Percentiles rank a stretch among this genome's conserved stretches.
Evolutionary conservation across 2,113 vertebrate species (phyloP).

Genomic region (Erpornis zantholeuca): DNA sequence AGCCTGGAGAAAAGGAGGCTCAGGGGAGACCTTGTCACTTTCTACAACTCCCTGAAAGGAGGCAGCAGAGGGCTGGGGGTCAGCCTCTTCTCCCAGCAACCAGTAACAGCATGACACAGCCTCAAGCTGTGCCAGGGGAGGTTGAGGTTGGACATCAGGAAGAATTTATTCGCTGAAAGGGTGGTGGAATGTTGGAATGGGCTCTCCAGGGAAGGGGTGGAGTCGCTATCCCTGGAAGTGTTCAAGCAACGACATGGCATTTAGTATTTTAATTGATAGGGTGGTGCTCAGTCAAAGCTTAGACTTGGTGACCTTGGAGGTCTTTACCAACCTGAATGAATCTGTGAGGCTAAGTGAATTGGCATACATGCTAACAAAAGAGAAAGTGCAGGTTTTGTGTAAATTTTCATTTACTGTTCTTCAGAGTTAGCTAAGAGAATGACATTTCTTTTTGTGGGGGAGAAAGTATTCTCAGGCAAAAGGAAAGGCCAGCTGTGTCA

Average conservation of each 20-base stretch:
- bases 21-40: not conserved
- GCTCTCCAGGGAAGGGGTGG: not conserved
- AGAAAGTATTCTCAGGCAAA: not conserved
- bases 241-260: fast-evolving
- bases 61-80: not conserved
- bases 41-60: not conserved
- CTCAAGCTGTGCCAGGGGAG: not conserved
- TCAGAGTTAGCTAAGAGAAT: not conserved
- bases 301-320: not conserved
- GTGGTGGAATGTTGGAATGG: not conserved
- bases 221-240: not conserved
- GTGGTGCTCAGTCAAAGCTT: not conserved
- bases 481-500: not conserved
- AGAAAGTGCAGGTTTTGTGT: not conserved
- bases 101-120: not conserved
- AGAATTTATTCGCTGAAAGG: not conserved
- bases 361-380: not conserved
- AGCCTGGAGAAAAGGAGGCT: not conserved
- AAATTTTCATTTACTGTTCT: not conserved
- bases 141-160: not conserved
- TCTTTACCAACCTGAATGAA: not conserved
- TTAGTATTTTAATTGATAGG: not conserved
- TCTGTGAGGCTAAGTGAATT: not conserved
- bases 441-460: not conserved
- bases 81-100: not conserved